Conservation (phyloP, 1,140 invertebrate genomes). For the Parapsyche elsis region DNA sequence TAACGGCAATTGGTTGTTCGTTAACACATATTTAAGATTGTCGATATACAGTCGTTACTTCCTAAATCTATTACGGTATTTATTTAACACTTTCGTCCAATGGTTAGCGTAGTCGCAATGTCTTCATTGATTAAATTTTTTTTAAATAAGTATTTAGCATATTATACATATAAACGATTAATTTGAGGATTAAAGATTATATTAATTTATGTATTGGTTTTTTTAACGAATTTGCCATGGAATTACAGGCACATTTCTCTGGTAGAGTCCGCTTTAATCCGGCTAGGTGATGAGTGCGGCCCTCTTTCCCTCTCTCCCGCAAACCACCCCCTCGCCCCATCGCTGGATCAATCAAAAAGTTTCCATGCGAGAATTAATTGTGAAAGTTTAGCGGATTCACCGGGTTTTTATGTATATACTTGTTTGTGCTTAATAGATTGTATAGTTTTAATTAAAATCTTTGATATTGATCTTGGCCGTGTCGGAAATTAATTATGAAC, state of each 20-base stretch:
- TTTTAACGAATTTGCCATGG: not conserved
- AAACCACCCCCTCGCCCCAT: not conserved
- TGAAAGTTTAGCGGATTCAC: conserved; percentile 56
- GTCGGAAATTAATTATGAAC: conserved; percentile 56
- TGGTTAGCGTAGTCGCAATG: too few species aligned
- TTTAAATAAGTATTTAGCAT: too few species aligned
- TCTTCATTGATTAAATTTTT: too few species aligned
- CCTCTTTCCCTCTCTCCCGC: not conserved
- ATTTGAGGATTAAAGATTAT: too few species aligned
- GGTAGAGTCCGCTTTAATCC: conserved; percentile 5
- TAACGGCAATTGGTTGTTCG: too few species aligned
- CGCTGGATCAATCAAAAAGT: conserved; percentile 56
- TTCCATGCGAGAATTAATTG: conserved; percentile 56
- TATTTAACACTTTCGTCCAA: too few species aligned
- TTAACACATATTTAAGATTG: too few species aligned
- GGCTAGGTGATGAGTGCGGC: conserved; percentile 14
- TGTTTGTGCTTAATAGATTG: conserved; percentile 57
- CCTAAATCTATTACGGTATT: too few species aligned
- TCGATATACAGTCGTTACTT: too few species aligned
- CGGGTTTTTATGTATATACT: conserved; percentile 56
- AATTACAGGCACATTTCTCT: not conserved
- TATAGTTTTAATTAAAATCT: conserved; percentile 57
- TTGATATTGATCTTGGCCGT: conserved; percentile 56
- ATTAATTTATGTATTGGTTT: conserved; percentile 3
- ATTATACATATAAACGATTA: too few species aligned